Base-by-base conservation (phyloP, 2,888 invertebrate genomes). In the Andrena flavipes region DNA sequence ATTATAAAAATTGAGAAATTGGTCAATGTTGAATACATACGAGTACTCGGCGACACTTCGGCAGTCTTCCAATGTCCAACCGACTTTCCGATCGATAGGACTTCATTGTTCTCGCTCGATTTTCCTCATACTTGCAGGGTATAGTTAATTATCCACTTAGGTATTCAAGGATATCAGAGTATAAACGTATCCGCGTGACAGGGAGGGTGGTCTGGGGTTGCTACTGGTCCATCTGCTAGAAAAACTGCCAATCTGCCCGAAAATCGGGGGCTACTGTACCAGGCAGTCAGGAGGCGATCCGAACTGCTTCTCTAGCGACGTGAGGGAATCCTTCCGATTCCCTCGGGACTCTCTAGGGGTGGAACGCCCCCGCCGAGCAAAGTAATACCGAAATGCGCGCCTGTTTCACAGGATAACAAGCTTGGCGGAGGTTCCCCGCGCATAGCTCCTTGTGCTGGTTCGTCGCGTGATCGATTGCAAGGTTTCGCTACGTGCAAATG, bases 221-320 rank as follows among this genome's bases (percentile, higher is more conserved):
- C 81, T 88, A 85, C 80, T 84, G 88, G 87, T 74, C 82, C 82
- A 82, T 77, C 86, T 84, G 86, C 76, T 80, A 91, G 89, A 92
- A 92, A 92, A 92, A 91, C 88, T 91, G 89, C 83, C 86, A 88
- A 91, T 92, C 92, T 90, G 88, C 91, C 92, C 92, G 92, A 92
- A 92, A 92, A 90, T 91, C 91, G 89, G 92, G 92, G 91, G 90
- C 89, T 90, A 80, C 71, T 76, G 86, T 91, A 92, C 69, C 91
- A 90, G 92, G 92, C 85, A 73, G 86, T 29, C 88, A 92, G 90
- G 81, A 90, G 74, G 56, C 42, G 33, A 75, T 51, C 82, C 69
- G 78, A 70, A 79, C 84, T 88, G 77, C 26, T 30, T 64, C 68
- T 48, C 35, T 59, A 8, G 64, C 59, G 3, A 42, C 42, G 42